Evolutionary conservation across 2,888 invertebrate genomes (phyloP).

Genomic region (Gryllus longicercus): DNA sequence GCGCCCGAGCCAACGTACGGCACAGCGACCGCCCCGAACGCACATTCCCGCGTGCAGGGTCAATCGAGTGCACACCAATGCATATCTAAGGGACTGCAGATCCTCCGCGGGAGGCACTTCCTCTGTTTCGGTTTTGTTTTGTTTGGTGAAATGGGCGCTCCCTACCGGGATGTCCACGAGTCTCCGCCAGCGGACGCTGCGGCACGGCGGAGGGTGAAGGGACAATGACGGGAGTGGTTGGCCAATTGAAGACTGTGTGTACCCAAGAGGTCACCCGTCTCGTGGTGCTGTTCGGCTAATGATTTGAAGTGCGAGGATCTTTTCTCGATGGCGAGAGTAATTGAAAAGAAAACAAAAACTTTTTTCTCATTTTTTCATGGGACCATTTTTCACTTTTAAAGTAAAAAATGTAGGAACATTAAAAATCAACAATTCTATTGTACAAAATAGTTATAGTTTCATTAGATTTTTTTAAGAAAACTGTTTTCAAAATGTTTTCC

Average conservation of each 20-base stretch:
- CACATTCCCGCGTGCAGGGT: background rate
- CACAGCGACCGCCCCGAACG: background rate
- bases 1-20: too few relatives aligned
- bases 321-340: too few relatives aligned
- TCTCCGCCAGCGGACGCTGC: too few relatives aligned
- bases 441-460: conserved; percentile 3
- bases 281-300: too few relatives aligned
- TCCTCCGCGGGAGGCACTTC: background rate
- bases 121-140: too few relatives aligned
- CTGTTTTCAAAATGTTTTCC: background rate
- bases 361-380: conserved; percentile 10
- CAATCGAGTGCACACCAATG: background rate
- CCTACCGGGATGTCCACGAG: too few relatives aligned
- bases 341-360: background rate
- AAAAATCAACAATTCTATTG: background rate
- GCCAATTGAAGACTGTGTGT: too few relatives aligned
- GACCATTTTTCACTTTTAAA: conserved; percentile 17
- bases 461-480: background rate
- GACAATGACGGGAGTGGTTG: too few relatives aligned
- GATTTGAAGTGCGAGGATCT: too few relatives aligned
- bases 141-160: too few relatives aligned
- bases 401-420: background rate
- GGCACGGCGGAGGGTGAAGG: too few relatives aligned
- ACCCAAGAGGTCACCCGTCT: too few relatives aligned
- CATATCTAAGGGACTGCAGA: background rate